Percentiles rank a stretch among this genome's conserved stretches.
Conservation (phyloP, 2,797 vertebrate species). For the Clamator glandarius region DNA sequence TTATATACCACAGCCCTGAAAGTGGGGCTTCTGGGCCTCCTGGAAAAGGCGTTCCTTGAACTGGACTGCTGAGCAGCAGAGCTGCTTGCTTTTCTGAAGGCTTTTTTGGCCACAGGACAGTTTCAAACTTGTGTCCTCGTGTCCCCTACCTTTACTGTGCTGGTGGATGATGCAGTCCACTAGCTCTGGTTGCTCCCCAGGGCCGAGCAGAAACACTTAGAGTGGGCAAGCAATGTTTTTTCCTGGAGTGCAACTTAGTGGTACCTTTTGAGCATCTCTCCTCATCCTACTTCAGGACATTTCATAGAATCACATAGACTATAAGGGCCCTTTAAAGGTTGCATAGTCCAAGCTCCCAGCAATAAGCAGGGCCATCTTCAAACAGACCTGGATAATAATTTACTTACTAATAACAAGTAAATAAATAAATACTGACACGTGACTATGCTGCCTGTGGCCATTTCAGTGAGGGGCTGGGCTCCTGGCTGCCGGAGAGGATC, state of each 20-base stretch:
- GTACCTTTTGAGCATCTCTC: background rate
- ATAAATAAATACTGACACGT: background rate
- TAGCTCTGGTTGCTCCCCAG: background rate
- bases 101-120: background rate
- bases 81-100: background rate
- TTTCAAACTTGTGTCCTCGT: background rate
- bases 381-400: background rate
- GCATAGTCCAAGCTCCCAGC: accelerated
- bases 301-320: background rate
- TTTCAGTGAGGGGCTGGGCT: background rate
- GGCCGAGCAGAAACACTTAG: background rate
- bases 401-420: background rate
- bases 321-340: background rate
- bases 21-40: accelerated
- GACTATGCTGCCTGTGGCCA: background rate
- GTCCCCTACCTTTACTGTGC: background rate
- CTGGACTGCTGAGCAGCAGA: background rate
- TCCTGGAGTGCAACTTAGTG: background rate
- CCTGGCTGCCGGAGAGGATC: background rate
- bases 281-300: background rate
- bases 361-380: background rate
- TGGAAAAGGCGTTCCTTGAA: background rate
- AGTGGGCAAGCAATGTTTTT: background rate
- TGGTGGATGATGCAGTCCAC: background rate
- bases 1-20: background rate